Conservation (phyloP, 2,888 invertebrate species). For the Ligdia adustata region DNA sequence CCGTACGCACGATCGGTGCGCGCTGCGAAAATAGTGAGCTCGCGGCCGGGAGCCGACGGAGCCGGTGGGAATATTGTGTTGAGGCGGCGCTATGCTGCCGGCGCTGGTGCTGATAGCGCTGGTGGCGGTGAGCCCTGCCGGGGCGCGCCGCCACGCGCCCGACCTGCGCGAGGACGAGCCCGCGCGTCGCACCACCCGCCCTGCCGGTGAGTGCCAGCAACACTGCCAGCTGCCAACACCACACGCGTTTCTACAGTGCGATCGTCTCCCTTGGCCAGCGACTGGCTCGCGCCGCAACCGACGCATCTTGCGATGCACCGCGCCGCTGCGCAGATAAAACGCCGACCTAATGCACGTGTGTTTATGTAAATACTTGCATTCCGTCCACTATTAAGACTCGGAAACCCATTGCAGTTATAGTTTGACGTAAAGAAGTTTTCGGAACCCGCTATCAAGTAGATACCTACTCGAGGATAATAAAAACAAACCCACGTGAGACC, state of each 20-base stretch:
- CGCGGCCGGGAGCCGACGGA: conserved; percentile 67
- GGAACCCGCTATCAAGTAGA: conserved; percentile 63
- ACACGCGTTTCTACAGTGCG: conserved; percentile 58
- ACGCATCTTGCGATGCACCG: conserved; percentile 23
- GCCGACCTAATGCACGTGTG: conserved; percentile 51
- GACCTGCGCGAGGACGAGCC: conserved; percentile 44
- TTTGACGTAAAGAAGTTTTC: conserved; percentile 40
- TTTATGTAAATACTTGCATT: conserved; percentile 72
- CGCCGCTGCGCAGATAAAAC: conserved; percentile 24
- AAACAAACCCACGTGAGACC: conserved; percentile 80
- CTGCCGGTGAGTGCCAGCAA: conserved; percentile 88
- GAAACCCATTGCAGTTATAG: conserved; percentile 17
- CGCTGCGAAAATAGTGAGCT: conserved; percentile 79
- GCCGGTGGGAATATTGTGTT: conserved; percentile 58
- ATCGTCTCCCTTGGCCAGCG: conserved; percentile 24
- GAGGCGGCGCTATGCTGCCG: conserved; percentile 67
- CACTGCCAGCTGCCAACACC: conserved; percentile 34
- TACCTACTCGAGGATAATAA: conserved; percentile 68
- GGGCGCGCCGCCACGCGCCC: conserved; percentile 84
- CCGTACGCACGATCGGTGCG: conserved; percentile 52
- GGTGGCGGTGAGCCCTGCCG: conserved; percentile 61
- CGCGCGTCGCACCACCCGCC: conserved; percentile 85
- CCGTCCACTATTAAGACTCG: conserved; percentile 25
- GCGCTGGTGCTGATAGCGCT: conserved; percentile 72
- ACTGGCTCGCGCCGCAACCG: conserved; percentile 22